Evolutionary conservation across 2,888 invertebrate genomes (phyloP), one percentile per base, ranked within the genome.

Genomic region (Tipula lateralis): DNA sequence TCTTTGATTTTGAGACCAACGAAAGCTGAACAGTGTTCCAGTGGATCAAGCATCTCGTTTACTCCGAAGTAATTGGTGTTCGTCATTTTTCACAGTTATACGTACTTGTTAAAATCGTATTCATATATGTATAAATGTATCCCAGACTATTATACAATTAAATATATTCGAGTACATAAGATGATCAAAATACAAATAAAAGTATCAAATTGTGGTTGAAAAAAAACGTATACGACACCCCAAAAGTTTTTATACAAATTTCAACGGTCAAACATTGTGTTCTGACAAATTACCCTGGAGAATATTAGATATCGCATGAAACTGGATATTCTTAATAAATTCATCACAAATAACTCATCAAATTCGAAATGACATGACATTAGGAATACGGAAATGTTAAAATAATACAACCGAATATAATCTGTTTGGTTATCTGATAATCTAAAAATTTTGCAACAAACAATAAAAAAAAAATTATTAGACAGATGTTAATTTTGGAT

Each of bases 181-280:
- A 66, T 66, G 19, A 66, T 19, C 66, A 66, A 66, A 66, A 66
- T 66, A 24, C 66, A 66, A 66, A 66, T 66, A 66, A 66, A 66
- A 66, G 66, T 66, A 66, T 66, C 66, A 66, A 66, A 66, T 66
- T 66, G 66, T 66, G 66, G 66, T 66, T 9, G n/a, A 24, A 66
- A 24, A 66, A 13, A n/a, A n/a, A n/a, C n/a, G n/a, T n/a, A n/a
- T 66, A 24, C 19, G 24, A 66, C 9, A 66, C 66, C 66, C 66
- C 66, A 66, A 66, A 24, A 66, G 12, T 12, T 1, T 5, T 66
- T 50, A 24, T 66, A 66, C 66, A 66, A 66, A 4, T 66, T 66
- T 66, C 24, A 66, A 66, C 66, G 66, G 66, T 66, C 66, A 66
- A 66, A 66, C 6, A 24, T 24, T 19, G 9, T 24, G 9, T 9